These are phyloP conservation scores for Ametastegia equiseti DNA, from an alignment of 2,888 invertebrate genomes.

Conservation along the genomic window DNA sequence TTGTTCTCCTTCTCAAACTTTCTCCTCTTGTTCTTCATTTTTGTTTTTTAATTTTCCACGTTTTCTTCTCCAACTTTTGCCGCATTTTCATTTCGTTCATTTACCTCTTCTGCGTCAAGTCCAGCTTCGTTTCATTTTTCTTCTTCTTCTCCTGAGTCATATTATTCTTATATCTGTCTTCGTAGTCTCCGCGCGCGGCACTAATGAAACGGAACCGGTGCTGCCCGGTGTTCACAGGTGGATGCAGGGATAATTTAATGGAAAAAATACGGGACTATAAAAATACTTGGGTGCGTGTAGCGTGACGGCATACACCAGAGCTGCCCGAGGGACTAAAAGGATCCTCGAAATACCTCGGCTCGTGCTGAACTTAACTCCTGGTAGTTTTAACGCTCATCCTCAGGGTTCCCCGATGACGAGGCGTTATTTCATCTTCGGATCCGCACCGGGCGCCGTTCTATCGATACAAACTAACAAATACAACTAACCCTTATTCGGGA, in stretches of 20 bases:
- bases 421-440: slow-evolving; percentile 30
- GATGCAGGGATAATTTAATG: slow-evolving; percentile 42
- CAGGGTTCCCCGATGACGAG: slow-evolving; percentile 7
- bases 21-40: no score
- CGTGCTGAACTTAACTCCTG: slow-evolving; percentile 22
- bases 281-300: slow-evolving; percentile 36
- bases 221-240: slow-evolving; percentile 38
- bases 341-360: slow-evolving; percentile 16
- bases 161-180: slow-evolving; percentile 8
- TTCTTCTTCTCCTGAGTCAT: neutral
- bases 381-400: neutral
- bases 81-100: no score
- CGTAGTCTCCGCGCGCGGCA: slow-evolving; percentile 11
- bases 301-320: slow-evolving; percentile 6
- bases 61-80: no score
- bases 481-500: neutral
- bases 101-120: no score
- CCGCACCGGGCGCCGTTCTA: neutral
- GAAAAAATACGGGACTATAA: slow-evolving; percentile 45
- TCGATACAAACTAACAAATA: neutral
- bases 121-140: no score
- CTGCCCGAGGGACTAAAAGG: slow-evolving; percentile 23
- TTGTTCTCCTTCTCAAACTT: no score
- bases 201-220: slow-evolving; percentile 48
- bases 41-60: no score